Conservation (phyloP, 2,113 vertebrate species). For the Seriola aureovittata region DNA sequence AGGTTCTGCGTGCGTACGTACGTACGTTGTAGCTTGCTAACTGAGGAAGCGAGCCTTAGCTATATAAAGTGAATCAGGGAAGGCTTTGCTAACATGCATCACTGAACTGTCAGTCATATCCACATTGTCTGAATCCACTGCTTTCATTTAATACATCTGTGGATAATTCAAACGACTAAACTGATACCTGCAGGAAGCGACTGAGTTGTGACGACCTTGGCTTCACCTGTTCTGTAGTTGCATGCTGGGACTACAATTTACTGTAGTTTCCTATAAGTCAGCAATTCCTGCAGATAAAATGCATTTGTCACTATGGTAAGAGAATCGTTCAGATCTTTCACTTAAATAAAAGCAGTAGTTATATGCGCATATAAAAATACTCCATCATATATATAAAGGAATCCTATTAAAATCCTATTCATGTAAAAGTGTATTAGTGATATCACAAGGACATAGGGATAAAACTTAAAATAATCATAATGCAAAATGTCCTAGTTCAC, state of each 20-base stretch:
- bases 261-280: not conserved
- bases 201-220: constrained; percentile 17
- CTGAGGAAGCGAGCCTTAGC: not conserved
- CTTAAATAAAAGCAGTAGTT: no score
- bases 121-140: no score
- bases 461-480: no score
- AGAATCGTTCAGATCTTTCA: not conserved
- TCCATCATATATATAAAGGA: not conserved
- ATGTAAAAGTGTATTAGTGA: no score
- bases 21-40: not conserved
- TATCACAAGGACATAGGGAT: no score
- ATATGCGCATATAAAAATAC: not conserved
- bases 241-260: not conserved
- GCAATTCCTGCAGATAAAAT: not conserved
- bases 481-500: no score
- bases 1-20: rapidly evolving
- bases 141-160: not conserved
- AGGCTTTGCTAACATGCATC: not conserved
- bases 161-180: rapidly evolving
- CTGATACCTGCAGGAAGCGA: not conserved
- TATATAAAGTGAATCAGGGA: not conserved
- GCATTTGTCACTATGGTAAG: not conserved
- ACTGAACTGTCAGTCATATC: not conserved
- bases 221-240: not conserved
- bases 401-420: no score